phyloP scores from a whole-genome alignment of 2,888 invertebrate species.

The Pristionchus entomophagus region DNA sequence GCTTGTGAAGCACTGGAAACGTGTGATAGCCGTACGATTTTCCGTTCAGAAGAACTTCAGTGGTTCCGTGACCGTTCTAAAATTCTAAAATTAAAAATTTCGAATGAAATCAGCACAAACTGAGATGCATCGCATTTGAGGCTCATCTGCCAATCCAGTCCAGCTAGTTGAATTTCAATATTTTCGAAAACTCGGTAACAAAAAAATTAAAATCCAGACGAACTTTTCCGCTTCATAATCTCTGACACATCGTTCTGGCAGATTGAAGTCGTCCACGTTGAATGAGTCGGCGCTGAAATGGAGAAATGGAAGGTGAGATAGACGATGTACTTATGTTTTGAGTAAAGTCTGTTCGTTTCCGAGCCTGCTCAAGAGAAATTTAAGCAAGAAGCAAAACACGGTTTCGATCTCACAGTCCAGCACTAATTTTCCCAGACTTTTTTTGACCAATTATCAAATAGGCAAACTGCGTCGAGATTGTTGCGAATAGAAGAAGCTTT shows the following conservation, averaged over 20 bases:
- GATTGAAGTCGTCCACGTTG: neutral
- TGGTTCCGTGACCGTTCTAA: conserved; percentile 17
- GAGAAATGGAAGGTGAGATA: too few relatives aligned
- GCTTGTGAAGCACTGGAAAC: neutral
- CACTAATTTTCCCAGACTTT: too few relatives aligned
- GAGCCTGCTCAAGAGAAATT: too few relatives aligned
- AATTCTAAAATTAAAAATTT: neutral
- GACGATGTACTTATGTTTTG: too few relatives aligned
- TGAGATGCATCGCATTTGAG: conserved; percentile 6
- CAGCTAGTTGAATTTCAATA: neutral
- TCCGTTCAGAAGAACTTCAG: conserved; percentile 38
- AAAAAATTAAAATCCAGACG: too few relatives aligned
- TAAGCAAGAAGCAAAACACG: too few relatives aligned
- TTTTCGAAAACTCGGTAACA: too few relatives aligned
- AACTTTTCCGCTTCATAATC: conserved; percentile 2
- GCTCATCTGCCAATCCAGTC: neutral
- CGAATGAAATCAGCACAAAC: neutral
- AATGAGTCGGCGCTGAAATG: neutral
- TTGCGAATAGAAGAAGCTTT: neutral
- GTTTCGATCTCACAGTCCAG: too few relatives aligned
- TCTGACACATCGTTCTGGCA: neutral
- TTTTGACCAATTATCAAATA: too few relatives aligned
- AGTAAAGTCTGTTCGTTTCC: too few relatives aligned
- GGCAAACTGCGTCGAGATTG: neutral
- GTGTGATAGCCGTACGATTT: conserved; percentile 40